Evolutionary conservation across 2,113 vertebrate species (phyloP).

Genomic region (Uropsilus gracilis): DNA sequence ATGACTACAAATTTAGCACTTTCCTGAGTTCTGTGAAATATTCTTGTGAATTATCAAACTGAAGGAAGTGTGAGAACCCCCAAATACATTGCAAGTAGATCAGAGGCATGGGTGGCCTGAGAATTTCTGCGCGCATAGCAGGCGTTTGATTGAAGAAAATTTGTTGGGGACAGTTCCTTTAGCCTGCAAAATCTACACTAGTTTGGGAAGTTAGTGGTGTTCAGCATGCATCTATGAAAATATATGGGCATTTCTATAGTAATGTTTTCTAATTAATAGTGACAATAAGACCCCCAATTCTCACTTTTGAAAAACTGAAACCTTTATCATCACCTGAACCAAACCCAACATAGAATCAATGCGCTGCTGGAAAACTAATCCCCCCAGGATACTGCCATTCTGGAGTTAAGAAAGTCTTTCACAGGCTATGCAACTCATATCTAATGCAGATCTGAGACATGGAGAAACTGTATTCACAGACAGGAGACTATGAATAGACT

Average conservation of each 20-base stretch:
- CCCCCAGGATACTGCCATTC: not conserved
- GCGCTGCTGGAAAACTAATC: too few relatives aligned
- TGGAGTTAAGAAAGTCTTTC: not conserved
- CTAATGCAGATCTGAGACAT: not conserved
- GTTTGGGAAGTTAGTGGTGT: not conserved
- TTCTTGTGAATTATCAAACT: not conserved
- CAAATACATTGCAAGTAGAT: not conserved
- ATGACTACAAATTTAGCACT: not conserved
- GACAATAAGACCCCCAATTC: not conserved
- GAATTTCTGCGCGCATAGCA: not conserved
- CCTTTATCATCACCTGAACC: not conserved
- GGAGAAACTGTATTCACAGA: not conserved
- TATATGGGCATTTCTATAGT: not conserved
- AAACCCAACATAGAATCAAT: too few relatives aligned
- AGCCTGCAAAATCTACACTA: not conserved
- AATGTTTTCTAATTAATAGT: not conserved
- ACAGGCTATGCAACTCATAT: not conserved
- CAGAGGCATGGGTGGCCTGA: not conserved
- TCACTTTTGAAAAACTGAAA: constrained; percentile 1
- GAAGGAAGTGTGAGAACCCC: not conserved
- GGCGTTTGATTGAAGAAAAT: too few relatives aligned
- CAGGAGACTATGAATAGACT: not conserved
- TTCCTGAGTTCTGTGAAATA: not conserved
- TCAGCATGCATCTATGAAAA: not conserved
- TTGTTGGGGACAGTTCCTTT: too few relatives aligned